Evolutionary conservation across 1,140 invertebrate species (phyloP), one percentile per base, ranked within the genome.

Genomic region (Drosophila truncata): DNA sequence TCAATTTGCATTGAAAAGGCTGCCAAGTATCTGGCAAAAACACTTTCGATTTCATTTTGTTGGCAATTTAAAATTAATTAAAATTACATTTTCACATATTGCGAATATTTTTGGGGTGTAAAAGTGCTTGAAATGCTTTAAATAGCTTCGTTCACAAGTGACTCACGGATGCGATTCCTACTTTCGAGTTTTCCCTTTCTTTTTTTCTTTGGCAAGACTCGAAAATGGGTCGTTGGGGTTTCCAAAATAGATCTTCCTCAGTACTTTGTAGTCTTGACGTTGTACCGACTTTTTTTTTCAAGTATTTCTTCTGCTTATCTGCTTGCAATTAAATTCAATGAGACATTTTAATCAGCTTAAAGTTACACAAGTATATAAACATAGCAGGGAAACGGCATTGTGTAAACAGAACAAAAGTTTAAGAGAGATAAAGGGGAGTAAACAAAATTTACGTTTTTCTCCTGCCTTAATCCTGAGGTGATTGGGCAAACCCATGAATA

Each of bases 191-290:
- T 73, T 35, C 52, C 41, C 65, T 62, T 64, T 54, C 47, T 47
- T 49, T 59, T 55, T 44, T 50, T 60, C 65, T 42, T 85, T 84
- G 63, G 59, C 72, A 81, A 80, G 65, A 55, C 59, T 50, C 67
- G 67, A 80, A 85, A 85, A 86, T 85, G 74, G 82, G 82, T 85
- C 82, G 82, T 50, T 50, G 27, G 39, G 39, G 60, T 18, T 46
- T 59, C 52, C 65, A 54, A 86, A 85, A 85, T 85, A 85, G 82
- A 49, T 2, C 33, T 29, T n/a, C 37, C 57, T 44, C 46, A 11
- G 46, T 64, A 49, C 62, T 52, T 77, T 84, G 42, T 60, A 33
- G 25, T 27, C 71, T 11, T 41, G 61, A 35, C n/a, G n/a, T n/a
- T n/a, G n/a, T 27, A 62, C 50, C 23, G 27, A 33, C 37, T 46